Evolutionary conservation across 2,113 vertebrate species (phyloP).

Genomic region (Sphaerodactylus townsendi): DNA sequence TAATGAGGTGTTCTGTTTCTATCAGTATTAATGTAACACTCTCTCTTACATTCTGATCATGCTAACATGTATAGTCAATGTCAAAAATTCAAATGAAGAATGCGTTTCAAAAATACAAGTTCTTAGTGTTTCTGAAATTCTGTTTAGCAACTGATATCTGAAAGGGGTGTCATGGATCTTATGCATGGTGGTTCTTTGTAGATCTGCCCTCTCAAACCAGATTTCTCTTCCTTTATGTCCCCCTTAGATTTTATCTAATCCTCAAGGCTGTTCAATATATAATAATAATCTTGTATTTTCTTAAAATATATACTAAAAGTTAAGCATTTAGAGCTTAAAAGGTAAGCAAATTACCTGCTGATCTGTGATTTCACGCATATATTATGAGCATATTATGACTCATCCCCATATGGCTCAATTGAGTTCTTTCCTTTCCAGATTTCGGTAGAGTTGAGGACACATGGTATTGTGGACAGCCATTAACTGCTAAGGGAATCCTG

Average conservation of each 20-base stretch:
- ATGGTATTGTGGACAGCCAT: background rate
- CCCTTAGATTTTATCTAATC: background rate
- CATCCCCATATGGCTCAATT: background rate
- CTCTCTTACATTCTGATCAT: background rate
- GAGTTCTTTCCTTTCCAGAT: background rate
- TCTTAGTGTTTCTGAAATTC: background rate
- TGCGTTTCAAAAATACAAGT: background rate
- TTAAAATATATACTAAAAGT: background rate
- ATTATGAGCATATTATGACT: background rate
- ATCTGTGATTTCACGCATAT: background rate
- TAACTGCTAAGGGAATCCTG: background rate
- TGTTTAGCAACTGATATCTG: background rate
- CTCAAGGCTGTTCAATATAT: background rate
- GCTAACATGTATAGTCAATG: background rate
- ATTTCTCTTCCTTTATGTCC: background rate
- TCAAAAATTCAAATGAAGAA: background rate
- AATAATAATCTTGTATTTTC: background rate
- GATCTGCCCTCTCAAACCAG: background rate
- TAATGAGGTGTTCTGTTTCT: background rate
- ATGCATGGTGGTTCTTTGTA: background rate
- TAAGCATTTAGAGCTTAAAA: background rate
- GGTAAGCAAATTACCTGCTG: background rate
- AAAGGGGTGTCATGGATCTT: background rate
- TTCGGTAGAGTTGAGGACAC: background rate
- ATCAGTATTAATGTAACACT: background rate